Evolutionary conservation across 1,140 invertebrate species (phyloP), one percentile per base, ranked within the genome.

Genomic region (Drosophila mojavensis): DNA sequence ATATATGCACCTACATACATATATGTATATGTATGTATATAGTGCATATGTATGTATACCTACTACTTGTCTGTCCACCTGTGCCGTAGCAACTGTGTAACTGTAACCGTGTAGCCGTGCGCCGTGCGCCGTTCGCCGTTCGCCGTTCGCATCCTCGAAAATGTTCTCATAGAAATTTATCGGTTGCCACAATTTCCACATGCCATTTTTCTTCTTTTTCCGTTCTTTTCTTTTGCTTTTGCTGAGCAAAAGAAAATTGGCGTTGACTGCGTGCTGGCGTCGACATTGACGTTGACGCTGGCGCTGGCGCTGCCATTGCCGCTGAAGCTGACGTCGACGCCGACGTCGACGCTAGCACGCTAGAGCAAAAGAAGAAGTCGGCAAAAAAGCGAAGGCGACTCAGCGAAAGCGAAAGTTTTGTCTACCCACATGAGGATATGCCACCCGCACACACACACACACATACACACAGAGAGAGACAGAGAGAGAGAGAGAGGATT

Each of bases 371-470:
- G 56, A 24, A 74, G 58, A 24, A 74, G 58, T 53, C n/a, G 64
- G 45, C 17, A 64, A 41, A 71, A 85, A 85, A 81, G 81, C 67
- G 83, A 82, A 63, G 76, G 48, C 54, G 65, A 43, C 47, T 47
- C 45, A 61, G 79, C 50, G 79, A 86, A 85, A 88, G 73, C 82
- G 84, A 88, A 88, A 88, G 83, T 88, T 73, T 65, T 81, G 79
- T 70, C 73, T 76, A 75, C 71, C 75, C 75, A 86, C 82, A 84
- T 78, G 81, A 71, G 68, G 45, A 48, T 17, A 45, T 45, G 43
- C 43, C 43, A 10, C 43, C n/a, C 43, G 43, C 54, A 24, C 59
- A 55, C 24, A 48, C 41, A 60, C 48, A 39, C 43, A 43, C n/a
- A 61, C 43, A 59, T 50, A 24, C 59, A 60, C 20, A 48, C 41